phyloP scores from a whole-genome alignment of 2,888 invertebrate species.

The Empis stercorea region DNA sequence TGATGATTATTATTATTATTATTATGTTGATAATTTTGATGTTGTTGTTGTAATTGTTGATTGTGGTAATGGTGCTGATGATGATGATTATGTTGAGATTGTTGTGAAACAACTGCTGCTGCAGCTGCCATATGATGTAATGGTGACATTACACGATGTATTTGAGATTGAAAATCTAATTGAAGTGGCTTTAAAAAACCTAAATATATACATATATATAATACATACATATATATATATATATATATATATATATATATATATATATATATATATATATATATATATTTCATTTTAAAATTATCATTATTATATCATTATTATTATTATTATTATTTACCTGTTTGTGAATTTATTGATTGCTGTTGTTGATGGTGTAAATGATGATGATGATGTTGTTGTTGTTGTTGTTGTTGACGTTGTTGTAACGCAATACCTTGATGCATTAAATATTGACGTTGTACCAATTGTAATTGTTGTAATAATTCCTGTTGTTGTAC shows the following conservation, averaged over 20 bases:
- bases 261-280: no score
- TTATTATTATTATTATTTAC: neutral
- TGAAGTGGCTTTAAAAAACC: constrained; percentile 18
- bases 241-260: neutral
- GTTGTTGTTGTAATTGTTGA: constrained; percentile 6
- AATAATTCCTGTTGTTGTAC: constrained; percentile 25
- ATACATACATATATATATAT: neutral
- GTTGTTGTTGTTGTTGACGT: constrained; percentile 2
- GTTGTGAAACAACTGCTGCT: constrained; percentile 8
- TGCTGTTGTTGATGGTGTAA: neutral
- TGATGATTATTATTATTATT: constrained; percentile 6
- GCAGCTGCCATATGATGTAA: constrained; percentile 11
- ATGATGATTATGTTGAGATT: constrained; percentile 9
- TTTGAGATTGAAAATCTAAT: constrained; percentile 17
- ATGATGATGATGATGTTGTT: neutral
- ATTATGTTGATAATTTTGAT: constrained; percentile 1
- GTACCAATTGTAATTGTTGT: constrained; percentile 23
- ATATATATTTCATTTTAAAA: no score
- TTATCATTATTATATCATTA: no score
- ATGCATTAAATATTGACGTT: constrained; percentile 24
- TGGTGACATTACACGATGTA: constrained; percentile 15
- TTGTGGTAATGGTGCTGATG: constrained; percentile 9
- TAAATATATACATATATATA: neutral
- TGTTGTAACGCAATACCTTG: constrained; percentile 19
- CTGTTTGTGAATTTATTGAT: neutral